Evolutionary conservation across 2,797 vertebrate species (phyloP), one percentile per base, ranked within the genome.

Genomic region (Pantherophis alleghaniensis): DNA sequence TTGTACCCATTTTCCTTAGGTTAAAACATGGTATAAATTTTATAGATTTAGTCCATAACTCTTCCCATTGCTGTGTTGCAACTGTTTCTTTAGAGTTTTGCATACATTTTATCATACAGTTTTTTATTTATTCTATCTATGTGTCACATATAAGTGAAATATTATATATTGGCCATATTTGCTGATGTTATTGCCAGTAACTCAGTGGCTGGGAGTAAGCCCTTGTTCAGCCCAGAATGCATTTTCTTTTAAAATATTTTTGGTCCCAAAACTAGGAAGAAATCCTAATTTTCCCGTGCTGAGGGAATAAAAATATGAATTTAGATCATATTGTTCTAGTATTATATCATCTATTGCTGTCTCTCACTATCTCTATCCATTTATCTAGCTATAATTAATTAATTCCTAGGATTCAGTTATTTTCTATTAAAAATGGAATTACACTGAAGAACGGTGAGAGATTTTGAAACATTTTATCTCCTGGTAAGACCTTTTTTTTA

Each of bases 401-500:
- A 53, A 86, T 89, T 37, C 51, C n/a, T 86, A n/a, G 47, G 20
- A 51, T 63, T 61, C 24, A 3, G 26, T 90, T 86, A 92, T 59
- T 79, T 91, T 47, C 69, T 91, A 47, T 90, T 37, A 93, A 79
- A 18, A 37, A 56, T 55, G 88, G 88, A 96, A 86, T 5, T 0
- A 92, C 90, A 95, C 93, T 92, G 94, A 94, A 87, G 53, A n/a
- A 12, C 20, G 7, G 5, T 53, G 51, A 55, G 60, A 47, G 26
- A 74, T 86, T 79, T 91, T 88, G 16, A 37, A 94, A 53, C 59
- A 24, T 55, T 60, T 53, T 92, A 83, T 86, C 69, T 0, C 24
- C 26, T 10, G 22, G 32, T n/a, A 47, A 90, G 2, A 12, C 26
- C 11, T 24, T 12, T 79, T 94, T 86, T 57, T 18, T 1, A 53